Evolutionary conservation across 2,888 invertebrate species (phyloP).

Genomic region (Tipula unca): DNA sequence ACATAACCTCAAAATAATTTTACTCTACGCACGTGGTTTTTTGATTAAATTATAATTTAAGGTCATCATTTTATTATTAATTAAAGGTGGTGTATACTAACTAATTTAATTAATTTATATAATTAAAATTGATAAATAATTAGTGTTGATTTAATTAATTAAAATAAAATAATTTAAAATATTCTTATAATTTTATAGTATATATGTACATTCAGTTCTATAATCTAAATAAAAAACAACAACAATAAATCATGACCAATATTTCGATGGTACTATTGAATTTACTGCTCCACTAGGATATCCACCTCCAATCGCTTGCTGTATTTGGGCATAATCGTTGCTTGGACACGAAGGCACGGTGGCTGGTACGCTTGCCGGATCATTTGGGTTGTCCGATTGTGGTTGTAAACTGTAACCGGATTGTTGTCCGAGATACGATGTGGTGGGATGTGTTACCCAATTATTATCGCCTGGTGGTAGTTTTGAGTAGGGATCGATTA

Average conservation of each 20-base stretch:
- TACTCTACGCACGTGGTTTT: not conserved
- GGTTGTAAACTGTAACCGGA: not conserved
- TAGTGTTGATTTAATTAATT: not conserved
- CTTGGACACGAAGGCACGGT: not conserved
- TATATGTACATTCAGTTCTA: slow-evolving; percentile 8
- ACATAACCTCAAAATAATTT: not conserved
- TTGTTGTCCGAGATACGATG: not conserved
- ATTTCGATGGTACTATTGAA: slow-evolving; percentile 21
- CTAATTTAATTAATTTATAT: not conserved
- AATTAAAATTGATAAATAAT: not conserved
- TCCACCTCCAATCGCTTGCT: slow-evolving; percentile 16
- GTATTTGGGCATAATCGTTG: slow-evolving; percentile 22
- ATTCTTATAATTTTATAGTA: too few species aligned
- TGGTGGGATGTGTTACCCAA: slow-evolving; percentile 15
- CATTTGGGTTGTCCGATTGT: not conserved
- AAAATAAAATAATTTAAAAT: slow-evolving; percentile 8
- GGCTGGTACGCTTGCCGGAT: not conserved
- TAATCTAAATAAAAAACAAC: not conserved
- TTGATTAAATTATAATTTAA: not conserved
- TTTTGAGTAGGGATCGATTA: not conserved
- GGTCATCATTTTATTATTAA: not conserved
- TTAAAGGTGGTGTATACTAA: not conserved
- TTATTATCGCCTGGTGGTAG: not conserved
- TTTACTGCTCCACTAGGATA: slow-evolving; percentile 20
- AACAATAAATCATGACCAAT: slow-evolving; percentile 19